Conservation (phyloP, 2,888 invertebrate species). For the Mimumesa dahlbomi region DNA sequence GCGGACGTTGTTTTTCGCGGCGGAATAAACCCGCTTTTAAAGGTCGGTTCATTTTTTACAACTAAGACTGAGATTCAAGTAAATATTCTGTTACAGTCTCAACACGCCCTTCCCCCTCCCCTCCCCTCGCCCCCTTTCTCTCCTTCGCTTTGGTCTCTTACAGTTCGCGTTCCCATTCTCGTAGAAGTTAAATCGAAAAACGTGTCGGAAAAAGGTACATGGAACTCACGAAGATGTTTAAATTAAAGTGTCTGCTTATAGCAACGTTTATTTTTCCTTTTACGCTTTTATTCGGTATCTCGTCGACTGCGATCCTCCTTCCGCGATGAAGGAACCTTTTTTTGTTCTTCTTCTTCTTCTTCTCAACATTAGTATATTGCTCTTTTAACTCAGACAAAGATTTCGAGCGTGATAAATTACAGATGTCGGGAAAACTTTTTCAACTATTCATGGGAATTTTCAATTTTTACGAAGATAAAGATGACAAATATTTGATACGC, state of each 20-base stretch:
- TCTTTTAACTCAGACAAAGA: no score
- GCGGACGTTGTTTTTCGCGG: neutral
- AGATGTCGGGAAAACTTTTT: no score
- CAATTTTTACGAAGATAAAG: neutral
- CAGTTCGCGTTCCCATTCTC: constrained; percentile 1
- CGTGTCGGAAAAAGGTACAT: no score
- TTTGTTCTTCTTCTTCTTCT: no score
- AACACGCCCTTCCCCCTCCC: no score
- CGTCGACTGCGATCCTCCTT: no score
- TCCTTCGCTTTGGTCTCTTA: neutral
- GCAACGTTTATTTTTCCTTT: constrained; percentile 3
- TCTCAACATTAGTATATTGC: no score
- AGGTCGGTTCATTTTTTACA: constrained; percentile 26
- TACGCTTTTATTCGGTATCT: neutral
- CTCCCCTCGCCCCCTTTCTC: no score
- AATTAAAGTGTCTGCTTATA: constrained; percentile 9
- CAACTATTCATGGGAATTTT: no score
- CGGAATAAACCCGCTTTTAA: constrained; percentile 20
- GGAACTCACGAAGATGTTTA: constrained; percentile 16
- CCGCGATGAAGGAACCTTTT: no score
- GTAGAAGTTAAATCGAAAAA: constrained; percentile 19
- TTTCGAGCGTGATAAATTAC: no score
- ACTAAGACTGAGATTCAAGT: constrained; percentile 4
- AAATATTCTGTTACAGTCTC: constrained; percentile 12
- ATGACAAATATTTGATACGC: no score